A percentile compares a stretch with the other conserved stretches of the same genome.
These are phyloP conservation scores for Drosophila yakuba DNA, from an alignment of 1,140 invertebrate genomes.

Conservation along the genomic window DNA sequence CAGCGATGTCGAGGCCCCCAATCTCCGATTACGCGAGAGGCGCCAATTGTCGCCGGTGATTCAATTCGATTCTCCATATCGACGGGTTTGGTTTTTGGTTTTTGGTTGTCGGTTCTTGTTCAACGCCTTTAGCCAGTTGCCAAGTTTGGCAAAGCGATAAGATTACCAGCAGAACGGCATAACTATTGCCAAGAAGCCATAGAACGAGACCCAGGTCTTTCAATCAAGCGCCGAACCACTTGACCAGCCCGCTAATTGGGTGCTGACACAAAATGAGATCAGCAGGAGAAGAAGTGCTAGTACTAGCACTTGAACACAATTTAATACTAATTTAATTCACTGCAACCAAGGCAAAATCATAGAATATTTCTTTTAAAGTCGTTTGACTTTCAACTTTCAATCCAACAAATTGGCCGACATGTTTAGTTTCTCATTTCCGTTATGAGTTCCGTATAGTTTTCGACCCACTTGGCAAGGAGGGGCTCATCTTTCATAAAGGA, in stretches of 20 bases:
- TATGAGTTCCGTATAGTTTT: neutral
- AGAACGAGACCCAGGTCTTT: neutral
- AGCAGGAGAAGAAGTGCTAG: neutral
- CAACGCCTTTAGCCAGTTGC: constrained; percentile 31
- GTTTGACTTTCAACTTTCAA: neutral
- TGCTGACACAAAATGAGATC: neutral
- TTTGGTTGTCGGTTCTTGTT: constrained; percentile 9
- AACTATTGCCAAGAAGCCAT: neutral
- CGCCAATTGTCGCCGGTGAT: constrained; percentile 31
- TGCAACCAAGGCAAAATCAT: too few relatives aligned
- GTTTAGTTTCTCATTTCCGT: neutral
- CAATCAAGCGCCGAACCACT: constrained; percentile 6
- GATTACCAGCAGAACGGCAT: constrained; percentile 31
- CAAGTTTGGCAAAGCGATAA: constrained; percentile 44
- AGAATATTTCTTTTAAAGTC: too few relatives aligned
- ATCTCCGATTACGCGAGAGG: constrained; percentile 32
- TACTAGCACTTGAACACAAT: neutral
- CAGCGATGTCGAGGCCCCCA: neutral
- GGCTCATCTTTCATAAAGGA: neutral
- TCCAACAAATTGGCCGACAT: constrained; percentile 2
- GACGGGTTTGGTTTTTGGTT: neutral
- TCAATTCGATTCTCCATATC: constrained; percentile 24
- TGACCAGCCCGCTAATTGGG: constrained; percentile 7
- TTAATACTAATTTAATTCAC: too few relatives aligned
- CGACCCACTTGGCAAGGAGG: neutral